Conservation (phyloP, 23 tunicate species). For the Styela plicata region DNA sequence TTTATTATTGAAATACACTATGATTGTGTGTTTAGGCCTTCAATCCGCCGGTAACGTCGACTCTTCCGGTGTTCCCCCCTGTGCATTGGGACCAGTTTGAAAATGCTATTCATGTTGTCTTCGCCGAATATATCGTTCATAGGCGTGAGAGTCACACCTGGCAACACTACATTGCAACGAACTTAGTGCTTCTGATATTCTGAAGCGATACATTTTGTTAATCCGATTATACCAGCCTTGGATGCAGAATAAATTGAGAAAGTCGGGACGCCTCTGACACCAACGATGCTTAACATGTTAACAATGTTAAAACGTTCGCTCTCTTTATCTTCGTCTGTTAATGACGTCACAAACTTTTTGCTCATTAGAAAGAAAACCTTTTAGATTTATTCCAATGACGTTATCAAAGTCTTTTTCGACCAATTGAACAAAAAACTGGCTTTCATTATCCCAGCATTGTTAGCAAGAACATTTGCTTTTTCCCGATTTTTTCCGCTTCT, state of each 20-base stretch:
- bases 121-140: not conserved
- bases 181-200: constrained; percentile 37
- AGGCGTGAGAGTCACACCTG: constrained; percentile 3
- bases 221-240: constrained; percentile 77
- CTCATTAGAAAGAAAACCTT: constrained; percentile 56
- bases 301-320: not conserved
- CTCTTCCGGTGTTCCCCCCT: not conserved
- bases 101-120: not conserved
- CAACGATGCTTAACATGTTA: constrained; percentile 65
- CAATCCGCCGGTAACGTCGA: constrained; percentile 10
- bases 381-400: constrained; percentile 20
- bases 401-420: constrained; percentile 15
- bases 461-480: constrained; percentile 23
- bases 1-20: too few species aligned
- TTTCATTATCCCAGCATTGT: constrained; percentile 40
- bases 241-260: constrained; percentile 58
- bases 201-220: constrained; percentile 59
- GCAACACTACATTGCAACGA: constrained; percentile 14
- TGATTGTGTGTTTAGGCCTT: too few species aligned
- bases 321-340: constrained; percentile 21
- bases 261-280: constrained; percentile 8
- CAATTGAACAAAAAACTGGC: not conserved
- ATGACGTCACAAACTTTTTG: constrained; percentile 33
- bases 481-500: not conserved
- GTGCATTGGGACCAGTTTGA: constrained; percentile 1